Conservation (phyloP, 2,113 vertebrate genomes). For the Carettochelys insculpta region DNA sequence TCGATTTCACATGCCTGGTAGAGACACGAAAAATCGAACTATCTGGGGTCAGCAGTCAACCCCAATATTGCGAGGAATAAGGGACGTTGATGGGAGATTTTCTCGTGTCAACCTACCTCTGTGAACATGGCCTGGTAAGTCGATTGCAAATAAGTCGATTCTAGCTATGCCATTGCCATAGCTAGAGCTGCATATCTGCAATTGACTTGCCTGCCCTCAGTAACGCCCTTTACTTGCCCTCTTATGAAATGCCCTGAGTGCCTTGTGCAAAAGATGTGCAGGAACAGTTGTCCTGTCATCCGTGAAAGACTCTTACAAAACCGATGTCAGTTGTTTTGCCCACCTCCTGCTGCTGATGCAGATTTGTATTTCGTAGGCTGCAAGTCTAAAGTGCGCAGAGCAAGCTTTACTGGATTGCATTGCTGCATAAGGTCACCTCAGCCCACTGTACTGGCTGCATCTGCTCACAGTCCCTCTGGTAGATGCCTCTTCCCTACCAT, state of each 20-base stretch:
- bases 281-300: not conserved
- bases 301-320: not conserved
- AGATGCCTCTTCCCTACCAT: not conserved
- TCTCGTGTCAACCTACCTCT: too few relatives aligned
- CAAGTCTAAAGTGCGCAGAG: not conserved
- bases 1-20: too few relatives aligned
- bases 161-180: too few relatives aligned
- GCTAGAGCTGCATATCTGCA: too few relatives aligned
- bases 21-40: too few relatives aligned
- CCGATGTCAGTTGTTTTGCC: not conserved
- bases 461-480: not conserved
- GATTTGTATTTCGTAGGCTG: not conserved
- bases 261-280: not conserved
- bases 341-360: not conserved
- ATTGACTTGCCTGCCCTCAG: too few relatives aligned
- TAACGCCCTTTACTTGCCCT: too few relatives aligned
- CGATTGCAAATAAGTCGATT: too few relatives aligned
- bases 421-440: not conserved
- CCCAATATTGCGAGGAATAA: too few relatives aligned
- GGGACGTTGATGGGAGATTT: too few relatives aligned
- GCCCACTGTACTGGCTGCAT: not conserved
- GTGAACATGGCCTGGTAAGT: too few relatives aligned
- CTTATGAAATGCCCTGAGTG: not conserved
- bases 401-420: not conserved
- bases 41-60: too few relatives aligned